Conservation (phyloP, 2,888 invertebrate genomes). For the Lepetodrilus schrolli region DNA sequence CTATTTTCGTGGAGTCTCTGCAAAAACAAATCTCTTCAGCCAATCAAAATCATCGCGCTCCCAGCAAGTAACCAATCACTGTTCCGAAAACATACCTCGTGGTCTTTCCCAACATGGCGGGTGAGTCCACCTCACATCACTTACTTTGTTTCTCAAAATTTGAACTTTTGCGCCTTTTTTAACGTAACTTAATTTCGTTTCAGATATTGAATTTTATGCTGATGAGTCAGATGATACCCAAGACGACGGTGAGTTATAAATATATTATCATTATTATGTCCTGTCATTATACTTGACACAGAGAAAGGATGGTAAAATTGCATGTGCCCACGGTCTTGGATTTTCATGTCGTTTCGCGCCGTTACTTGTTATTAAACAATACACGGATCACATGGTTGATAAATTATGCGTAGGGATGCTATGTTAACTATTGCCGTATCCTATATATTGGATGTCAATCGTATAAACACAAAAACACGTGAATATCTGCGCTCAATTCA, state of each 20-base stretch:
- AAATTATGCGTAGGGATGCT: constrained; percentile 22
- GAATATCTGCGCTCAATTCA: constrained; percentile 57
- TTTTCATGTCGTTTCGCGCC: constrained; percentile 49
- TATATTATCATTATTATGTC: constrained; percentile 42
- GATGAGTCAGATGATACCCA: constrained; percentile 67
- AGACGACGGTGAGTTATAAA: constrained; percentile 67
- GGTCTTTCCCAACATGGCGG: constrained; percentile 73
- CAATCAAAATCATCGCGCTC: constrained; percentile 56
- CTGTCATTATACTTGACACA: constrained; percentile 56
- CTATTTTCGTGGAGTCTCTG: constrained; percentile 49
- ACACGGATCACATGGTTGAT: constrained; percentile 30
- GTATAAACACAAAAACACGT: constrained; percentile 50
- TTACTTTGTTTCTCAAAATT: constrained; percentile 65
- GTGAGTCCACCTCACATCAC: constrained; percentile 72
- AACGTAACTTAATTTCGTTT: constrained; percentile 58
- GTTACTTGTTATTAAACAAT: constrained; percentile 37
- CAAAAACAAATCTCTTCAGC: constrained; percentile 54
- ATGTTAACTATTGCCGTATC: constrained; percentile 10
- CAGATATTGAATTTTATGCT: constrained; percentile 72
- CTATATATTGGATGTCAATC: constrained; percentile 17
- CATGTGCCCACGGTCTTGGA: constrained; percentile 49
- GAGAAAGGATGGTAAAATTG: constrained; percentile 58
- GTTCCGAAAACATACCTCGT: constrained; percentile 59
- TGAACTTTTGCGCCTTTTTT: constrained; percentile 54
- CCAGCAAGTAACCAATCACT: constrained; percentile 49